These are phyloP conservation scores for Aspidiotus rigidus DNA, from an alignment of 2,888 invertebrate genomes.

Conservation along the genomic window DNA sequence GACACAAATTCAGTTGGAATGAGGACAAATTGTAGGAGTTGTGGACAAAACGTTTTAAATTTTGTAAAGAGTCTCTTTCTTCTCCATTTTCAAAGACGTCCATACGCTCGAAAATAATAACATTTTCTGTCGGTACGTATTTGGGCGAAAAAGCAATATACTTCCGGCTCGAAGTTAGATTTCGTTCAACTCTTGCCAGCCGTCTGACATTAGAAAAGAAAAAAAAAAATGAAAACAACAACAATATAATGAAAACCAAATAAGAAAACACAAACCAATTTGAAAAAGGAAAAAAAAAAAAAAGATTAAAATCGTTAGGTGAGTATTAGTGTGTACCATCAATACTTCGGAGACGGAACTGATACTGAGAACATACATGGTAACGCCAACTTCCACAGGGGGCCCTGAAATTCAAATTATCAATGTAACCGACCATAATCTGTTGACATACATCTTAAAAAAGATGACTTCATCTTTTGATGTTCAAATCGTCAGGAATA, in stretches of 20 bases:
- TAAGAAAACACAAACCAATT: slow-evolving; percentile 27
- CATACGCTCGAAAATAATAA: too few species aligned
- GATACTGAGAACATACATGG: slow-evolving; percentile 53
- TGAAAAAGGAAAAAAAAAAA: slow-evolving; percentile 22
- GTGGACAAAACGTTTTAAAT: too few species aligned
- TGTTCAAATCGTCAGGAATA: too few species aligned
- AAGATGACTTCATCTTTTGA: too few species aligned
- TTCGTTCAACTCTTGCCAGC: neutral
- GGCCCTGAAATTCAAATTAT: slow-evolving; percentile 44
- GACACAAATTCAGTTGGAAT: too few species aligned
- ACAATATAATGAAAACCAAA: slow-evolving; percentile 18
- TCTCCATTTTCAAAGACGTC: too few species aligned
- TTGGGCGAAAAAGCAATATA: neutral
- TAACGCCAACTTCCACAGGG: slow-evolving; percentile 52
- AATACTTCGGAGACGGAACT: slow-evolving; percentile 54
- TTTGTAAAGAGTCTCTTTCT: too few species aligned
- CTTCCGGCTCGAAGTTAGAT: neutral
- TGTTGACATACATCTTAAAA: neutral
- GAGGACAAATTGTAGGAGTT: too few species aligned
- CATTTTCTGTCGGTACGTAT: too few species aligned
- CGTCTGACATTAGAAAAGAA: neutral
- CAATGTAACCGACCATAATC: slow-evolving; percentile 3
- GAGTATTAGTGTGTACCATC: slow-evolving; percentile 45
- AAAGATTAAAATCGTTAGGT: slow-evolving; percentile 13
- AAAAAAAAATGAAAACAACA: neutral